Conservation (phyloP, 2,888 invertebrate genomes). For the Nycteola revayana region DNA sequence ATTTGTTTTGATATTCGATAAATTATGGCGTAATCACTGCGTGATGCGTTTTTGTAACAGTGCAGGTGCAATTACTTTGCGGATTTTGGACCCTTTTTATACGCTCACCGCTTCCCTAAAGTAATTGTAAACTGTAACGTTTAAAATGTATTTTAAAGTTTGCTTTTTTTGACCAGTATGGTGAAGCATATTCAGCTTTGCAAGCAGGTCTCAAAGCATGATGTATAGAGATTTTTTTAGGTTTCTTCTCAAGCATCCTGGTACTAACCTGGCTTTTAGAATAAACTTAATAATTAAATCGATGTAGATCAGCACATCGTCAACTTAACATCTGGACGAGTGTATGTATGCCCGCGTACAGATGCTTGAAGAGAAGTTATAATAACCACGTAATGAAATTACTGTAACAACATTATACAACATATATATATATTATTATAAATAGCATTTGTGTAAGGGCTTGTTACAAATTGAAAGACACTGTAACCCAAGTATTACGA, state of each 20-base stretch:
- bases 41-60: conserved; percentile 69
- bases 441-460: conserved; percentile 85
- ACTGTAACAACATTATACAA: conserved; percentile 81
- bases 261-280: conserved; percentile 45
- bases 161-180: conserved; percentile 70
- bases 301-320: conserved; percentile 24
- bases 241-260: conserved; percentile 77
- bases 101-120: conserved; percentile 78
- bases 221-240: conserved; percentile 79
- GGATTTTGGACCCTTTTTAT: conserved; percentile 77
- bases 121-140: conserved; percentile 73
- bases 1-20: conserved; percentile 81
- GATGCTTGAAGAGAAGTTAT: conserved; percentile 75
- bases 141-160: conserved; percentile 70
- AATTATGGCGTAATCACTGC: conserved; percentile 76
- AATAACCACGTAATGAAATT: conserved; percentile 81
- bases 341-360: conserved; percentile 40
- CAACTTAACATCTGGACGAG: conserved; percentile 32
- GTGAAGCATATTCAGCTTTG: conserved; percentile 70
- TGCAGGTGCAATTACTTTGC: conserved; percentile 77
- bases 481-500: conserved; percentile 84
- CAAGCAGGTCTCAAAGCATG: conserved; percentile 73
- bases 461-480: conserved; percentile 81
- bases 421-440: conserved; percentile 74
- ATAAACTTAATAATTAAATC: conserved; percentile 30